A percentile compares a stretch with the other conserved stretches of the same genome.
Conservation (phyloP, 2,113 vertebrate genomes). For the Lonchura striata region DNA sequence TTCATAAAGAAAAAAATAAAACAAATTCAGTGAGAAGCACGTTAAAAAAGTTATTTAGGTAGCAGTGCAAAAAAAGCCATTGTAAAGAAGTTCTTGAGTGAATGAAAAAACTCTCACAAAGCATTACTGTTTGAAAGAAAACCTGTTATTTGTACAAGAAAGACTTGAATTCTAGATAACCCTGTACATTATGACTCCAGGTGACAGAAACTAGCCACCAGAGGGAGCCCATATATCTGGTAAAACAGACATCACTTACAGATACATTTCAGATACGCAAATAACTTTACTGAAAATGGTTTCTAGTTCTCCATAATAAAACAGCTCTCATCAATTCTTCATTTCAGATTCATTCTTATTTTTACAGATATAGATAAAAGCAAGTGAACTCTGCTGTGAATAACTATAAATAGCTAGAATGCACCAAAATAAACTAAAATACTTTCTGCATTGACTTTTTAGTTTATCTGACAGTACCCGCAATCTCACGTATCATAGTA, state of each 20-base stretch:
- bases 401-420: background rate
- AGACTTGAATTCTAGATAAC: background rate
- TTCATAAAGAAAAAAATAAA: background rate
- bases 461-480: background rate
- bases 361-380: background rate
- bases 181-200: background rate
- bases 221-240: slow-evolving; percentile 16
- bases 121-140: background rate
- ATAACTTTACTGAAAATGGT: background rate
- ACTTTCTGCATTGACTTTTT: background rate
- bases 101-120: background rate
- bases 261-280: background rate
- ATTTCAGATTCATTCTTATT: background rate
- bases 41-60: background rate
- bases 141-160: background rate
- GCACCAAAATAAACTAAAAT: background rate
- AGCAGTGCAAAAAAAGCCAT: background rate
- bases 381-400: background rate
- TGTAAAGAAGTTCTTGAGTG: background rate
- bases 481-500: background rate
- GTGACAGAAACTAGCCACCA: background rate
- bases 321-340: background rate
- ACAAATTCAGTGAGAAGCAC: background rate
- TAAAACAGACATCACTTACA: background rate
- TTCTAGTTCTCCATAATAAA: background rate